A percentile compares a stretch with the other conserved stretches of the same genome.
Evolutionary conservation across 1,140 invertebrate species (phyloP).

Genomic region (Tachypleus tridentatus): DNA sequence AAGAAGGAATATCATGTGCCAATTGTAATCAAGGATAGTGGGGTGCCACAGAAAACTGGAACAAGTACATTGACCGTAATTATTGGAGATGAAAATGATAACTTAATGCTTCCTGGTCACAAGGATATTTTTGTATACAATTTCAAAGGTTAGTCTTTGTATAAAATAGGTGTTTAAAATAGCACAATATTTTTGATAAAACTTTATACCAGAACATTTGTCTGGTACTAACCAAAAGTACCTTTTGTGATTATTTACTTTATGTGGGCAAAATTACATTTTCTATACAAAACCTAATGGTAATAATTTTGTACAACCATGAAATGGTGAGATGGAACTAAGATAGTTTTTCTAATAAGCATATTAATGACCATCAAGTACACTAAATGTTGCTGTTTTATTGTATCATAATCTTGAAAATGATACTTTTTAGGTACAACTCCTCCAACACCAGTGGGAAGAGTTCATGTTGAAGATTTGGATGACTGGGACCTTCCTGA

Average conservation of each 20-base stretch:
- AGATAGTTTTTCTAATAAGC: no score
- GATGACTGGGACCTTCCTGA: slow-evolving; percentile 97
- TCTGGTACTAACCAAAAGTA: no score
- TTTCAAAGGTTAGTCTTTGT: slow-evolving; percentile 56
- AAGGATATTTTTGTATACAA: slow-evolving; percentile 97
- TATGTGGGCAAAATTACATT: no score
- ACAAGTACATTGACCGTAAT: slow-evolving; percentile 88
- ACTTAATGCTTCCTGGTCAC: slow-evolving; percentile 90
- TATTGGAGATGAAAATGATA: slow-evolving; percentile 91
- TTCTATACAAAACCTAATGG: no score
- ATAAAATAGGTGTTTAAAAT: not conserved
- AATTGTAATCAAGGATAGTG: slow-evolving; percentile 84
- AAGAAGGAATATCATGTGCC: slow-evolving; percentile 90
- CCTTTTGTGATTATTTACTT: no score
- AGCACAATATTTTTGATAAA: not conserved
- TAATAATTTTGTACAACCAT: no score
- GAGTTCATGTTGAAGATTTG: slow-evolving; percentile 90
- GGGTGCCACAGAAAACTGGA: slow-evolving; percentile 87
- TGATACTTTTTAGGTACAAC: slow-evolving; percentile 28
- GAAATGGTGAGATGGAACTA: no score
- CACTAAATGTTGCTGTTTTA: no score
- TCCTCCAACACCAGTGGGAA: slow-evolving; percentile 82
- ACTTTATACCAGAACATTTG: not conserved
- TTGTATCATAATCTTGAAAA: not conserved
- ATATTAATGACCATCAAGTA: no score